Evolutionary conservation across 1,140 invertebrate genomes (phyloP).

Genomic region (Apis dorsata): DNA sequence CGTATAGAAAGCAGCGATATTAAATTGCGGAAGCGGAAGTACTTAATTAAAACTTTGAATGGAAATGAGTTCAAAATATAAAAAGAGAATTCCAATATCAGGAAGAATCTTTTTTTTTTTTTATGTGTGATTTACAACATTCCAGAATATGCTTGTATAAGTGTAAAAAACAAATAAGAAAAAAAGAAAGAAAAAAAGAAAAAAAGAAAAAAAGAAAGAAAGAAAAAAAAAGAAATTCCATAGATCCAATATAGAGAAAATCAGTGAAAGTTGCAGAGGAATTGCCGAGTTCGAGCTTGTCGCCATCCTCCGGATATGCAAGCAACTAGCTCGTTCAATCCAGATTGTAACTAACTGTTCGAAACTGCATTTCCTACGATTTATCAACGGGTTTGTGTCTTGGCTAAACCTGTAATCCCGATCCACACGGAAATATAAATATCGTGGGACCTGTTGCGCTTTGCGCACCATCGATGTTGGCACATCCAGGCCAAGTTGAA

Average conservation of each 20-base stretch:
- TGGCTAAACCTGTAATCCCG: conserved; percentile 25
- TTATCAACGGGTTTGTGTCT: conserved; percentile 58
- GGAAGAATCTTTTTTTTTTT: background rate
- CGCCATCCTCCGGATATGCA: conserved; percentile 73
- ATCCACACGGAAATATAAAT: conserved; percentile 35
- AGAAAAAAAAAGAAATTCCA: background rate
- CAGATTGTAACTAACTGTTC: conserved; percentile 48
- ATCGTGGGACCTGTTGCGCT: conserved; percentile 52
- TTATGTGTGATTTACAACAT: background rate
- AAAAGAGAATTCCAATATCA: background rate
- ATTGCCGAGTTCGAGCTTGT: conserved; percentile 62
- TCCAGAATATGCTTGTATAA: background rate
- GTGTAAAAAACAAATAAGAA: background rate
- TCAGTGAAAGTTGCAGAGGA: conserved; percentile 9
- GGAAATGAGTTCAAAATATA: background rate
- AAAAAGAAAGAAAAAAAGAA: too few relatives aligned
- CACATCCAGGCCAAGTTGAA: conserved; percentile 3
- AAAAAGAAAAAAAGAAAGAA: too few relatives aligned
- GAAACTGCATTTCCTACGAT: conserved; percentile 28
- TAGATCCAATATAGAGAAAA: background rate
- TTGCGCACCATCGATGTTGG: conserved; percentile 14
- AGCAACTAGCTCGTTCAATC: conserved; percentile 63
- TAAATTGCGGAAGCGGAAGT: background rate
- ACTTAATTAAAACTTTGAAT: background rate
- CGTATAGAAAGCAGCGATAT: too few relatives aligned